Evolutionary conservation across 1,140 invertebrate species (phyloP).

Genomic region (Drosophila bifasciata): DNA sequence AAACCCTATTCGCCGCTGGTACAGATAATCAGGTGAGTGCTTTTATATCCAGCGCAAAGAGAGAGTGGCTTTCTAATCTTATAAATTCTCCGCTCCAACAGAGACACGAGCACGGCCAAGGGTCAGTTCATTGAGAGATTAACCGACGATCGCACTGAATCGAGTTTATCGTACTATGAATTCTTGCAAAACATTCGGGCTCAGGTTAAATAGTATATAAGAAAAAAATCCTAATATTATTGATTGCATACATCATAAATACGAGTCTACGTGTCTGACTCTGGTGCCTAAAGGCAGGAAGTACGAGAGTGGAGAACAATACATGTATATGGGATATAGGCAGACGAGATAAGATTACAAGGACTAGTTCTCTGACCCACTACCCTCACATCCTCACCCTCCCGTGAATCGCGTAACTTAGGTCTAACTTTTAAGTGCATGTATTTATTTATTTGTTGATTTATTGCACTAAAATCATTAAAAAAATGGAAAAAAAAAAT

Average conservation of each 20-base stretch:
- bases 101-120: slow-evolving; percentile 95
- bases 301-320: slow-evolving; percentile 29
- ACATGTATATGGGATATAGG: slow-evolving; percentile 9
- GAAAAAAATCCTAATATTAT: slow-evolving; percentile 62
- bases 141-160: slow-evolving; percentile 97
- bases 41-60: not conserved
- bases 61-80: not conserved
- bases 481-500: slow-evolving; percentile 22
- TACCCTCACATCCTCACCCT: slow-evolving; percentile 12
- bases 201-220: slow-evolving; percentile 90
- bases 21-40: slow-evolving; percentile 92
- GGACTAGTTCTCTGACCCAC: slow-evolving; percentile 1
- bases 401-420: slow-evolving; percentile 37
- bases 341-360: not conserved
- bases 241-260: slow-evolving; percentile 73
- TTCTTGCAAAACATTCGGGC: slow-evolving; percentile 98
- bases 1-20: slow-evolving; percentile 91
- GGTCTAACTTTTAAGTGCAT: slow-evolving; percentile 69
- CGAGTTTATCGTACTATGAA: slow-evolving; percentile 97
- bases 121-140: slow-evolving; percentile 94
- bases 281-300: slow-evolving; percentile 55
- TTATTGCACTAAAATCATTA: slow-evolving; percentile 69
- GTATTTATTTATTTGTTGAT: slow-evolving; percentile 81
- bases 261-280: slow-evolving; percentile 59
- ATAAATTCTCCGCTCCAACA: slow-evolving; percentile 62